Base-by-base conservation (phyloP, 2,888 invertebrate genomes). In the Trisateles emortualis region DNA sequence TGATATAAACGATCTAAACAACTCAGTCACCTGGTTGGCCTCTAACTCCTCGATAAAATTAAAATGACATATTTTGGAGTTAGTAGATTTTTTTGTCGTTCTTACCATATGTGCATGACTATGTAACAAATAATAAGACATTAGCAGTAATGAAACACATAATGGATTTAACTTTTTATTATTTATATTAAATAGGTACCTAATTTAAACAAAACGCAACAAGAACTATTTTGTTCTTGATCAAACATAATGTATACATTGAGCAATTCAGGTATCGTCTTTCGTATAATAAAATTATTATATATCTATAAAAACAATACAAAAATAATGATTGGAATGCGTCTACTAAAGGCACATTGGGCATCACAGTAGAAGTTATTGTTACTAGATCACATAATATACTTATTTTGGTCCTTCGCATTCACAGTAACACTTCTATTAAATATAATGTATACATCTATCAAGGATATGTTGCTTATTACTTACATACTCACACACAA, bases 221-320 rank as follows among this genome's bases (percentile, higher is more conserved):
- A 16, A 50, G 38, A 64, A 61, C 60, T 43, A 59, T 62, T n/a
- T 65, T 57, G 59, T 60, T 61, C 65, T 65, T 47, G 64, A 61
- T 55, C 47, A 55, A 64, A 66, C 66, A 66, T 52, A n/a, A 43
- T 66, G 62, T 61, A 55, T 71, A 71, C 58, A 67, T 83, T 82
- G 83, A 83, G 83, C 82, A 83, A 80, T 66, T 72, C 81, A 83
- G 82, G 79, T 73, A 77, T 59, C 60, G 58, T 68, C 55, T 60
- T 55, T 52, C 57, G 47, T 60, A 63, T 51, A 59, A 64, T 56
- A 61, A 45, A 60, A 49, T 17, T 65, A 60, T 52, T 71, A 64
- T 42, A 64, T 48, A 65, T 26, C 41, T 68, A 68, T 65, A 72
- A 50, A 59, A 65, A 50, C 55, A 50, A 53, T 51, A 59, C 51